Evolutionary conservation across 64 coral and sea anemone genomes (phyloP).

Genomic region (Porites australiensis): DNA sequence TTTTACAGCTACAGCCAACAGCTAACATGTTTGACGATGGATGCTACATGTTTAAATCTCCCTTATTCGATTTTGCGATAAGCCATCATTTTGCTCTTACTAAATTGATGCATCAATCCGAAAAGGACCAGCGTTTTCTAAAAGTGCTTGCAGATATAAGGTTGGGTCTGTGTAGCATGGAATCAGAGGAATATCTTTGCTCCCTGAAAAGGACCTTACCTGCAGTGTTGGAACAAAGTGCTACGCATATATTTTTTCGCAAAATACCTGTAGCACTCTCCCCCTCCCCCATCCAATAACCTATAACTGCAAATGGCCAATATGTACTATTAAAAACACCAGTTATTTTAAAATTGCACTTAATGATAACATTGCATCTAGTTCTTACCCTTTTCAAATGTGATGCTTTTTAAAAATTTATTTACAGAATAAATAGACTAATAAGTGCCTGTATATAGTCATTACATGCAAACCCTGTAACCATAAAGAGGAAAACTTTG

Average conservation of each 20-base stretch:
- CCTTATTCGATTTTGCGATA: conserved; percentile 10
- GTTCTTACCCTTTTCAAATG: too few species aligned
- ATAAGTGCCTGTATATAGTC: too few species aligned
- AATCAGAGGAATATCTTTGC: conserved; percentile 31
- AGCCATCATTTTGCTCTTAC: conserved; percentile 10
- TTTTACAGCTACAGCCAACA: conserved; percentile 34
- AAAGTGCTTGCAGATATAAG: conserved; percentile 36
- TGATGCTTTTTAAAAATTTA: too few species aligned
- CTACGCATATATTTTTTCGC: conserved; percentile 37
- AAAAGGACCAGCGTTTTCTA: conserved; percentile 28
- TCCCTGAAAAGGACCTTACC: conserved; percentile 20
- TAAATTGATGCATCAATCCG: conserved; percentile 10
- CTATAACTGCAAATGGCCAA: too few species aligned
- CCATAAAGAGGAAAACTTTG: too few species aligned
- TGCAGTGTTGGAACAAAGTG: neutral
- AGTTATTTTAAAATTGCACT: too few species aligned
- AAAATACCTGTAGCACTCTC: conserved; percentile 15
- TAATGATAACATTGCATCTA: too few species aligned
- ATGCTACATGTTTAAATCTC: conserved; percentile 36
- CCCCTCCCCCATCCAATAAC: too few species aligned
- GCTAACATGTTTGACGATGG: conserved; percentile 42
- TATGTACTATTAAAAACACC: too few species aligned
- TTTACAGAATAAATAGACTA: too few species aligned
- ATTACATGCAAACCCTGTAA: too few species aligned
- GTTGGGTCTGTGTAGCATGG: conserved; percentile 12